Base-by-base conservation (phyloP, 2,797 vertebrate species). In the Apogon talboti region DNA sequence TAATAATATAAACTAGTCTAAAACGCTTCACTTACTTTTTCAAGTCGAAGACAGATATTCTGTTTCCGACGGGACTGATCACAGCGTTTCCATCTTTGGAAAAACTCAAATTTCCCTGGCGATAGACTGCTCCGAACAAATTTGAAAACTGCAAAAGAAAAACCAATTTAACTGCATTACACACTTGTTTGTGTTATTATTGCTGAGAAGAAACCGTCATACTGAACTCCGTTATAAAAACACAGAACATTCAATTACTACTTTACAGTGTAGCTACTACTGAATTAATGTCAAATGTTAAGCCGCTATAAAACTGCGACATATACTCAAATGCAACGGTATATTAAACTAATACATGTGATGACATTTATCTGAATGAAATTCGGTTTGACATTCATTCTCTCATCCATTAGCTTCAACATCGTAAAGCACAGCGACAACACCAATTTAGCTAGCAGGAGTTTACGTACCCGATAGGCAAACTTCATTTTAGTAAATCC, bases 11-110 rank as follows among this genome's bases (percentile, higher is more conserved):
- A 35, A n/a, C 0, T 11, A 7, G 1, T n/a, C 16, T 2, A 4
- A 51, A 35, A 42, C 8, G 5, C 2, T 4, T 1, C 11, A 76
- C 95, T 94, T 75, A 98, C 98, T 96, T 97, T 72, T 96, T 98
- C 33, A 99, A 85, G 76, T 99, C 95, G 63, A 99, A 99, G 16
- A 96, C 44, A 0, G 97, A 96, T 73, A 99, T 56, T 61, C 97
- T 92, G 82, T 99, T 99, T 48, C 98, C 98, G 3, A 98, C 96
- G 0, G 98, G 97, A 78, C 97, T 99, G 86, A 99, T 82, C 8
- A 98, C 92, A 0, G 93, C 87, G 86, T 95, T 95, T 0, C 97
- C 97, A 83, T 98, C 96, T 11, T 87, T 92, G 0, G 95, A 96
- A 85, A 98, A 99, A 80, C 50, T 95, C 63, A 99, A 66, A 67